Evolutionary conservation across 2,888 invertebrate species (phyloP).

Genomic region (Andricus quercusramuli): DNA sequence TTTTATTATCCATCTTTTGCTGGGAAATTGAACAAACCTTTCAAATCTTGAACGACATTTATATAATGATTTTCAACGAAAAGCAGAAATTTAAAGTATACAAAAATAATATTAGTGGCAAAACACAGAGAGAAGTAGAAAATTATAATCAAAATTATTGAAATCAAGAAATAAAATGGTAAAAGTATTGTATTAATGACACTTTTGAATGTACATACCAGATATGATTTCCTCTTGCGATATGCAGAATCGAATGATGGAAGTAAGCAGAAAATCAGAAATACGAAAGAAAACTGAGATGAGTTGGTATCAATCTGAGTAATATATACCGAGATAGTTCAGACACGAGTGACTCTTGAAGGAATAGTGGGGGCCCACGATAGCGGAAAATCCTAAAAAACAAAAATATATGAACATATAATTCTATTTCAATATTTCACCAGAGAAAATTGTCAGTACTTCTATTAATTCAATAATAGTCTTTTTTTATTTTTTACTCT

Average conservation of each 20-base stretch:
- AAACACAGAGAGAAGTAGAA: not conserved
- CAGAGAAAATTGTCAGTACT: not conserved
- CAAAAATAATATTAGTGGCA: too few species aligned
- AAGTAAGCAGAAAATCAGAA: not conserved
- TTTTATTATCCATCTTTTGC: too few species aligned
- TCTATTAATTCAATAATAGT: not conserved
- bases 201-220: not conserved
- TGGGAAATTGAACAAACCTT: too few species aligned
- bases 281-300: constrained; percentile 34
- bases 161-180: not conserved
- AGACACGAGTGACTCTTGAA: not conserved
- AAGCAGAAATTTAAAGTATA: too few species aligned
- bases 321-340: constrained; percentile 31
- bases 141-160: not conserved
- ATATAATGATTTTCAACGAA: too few species aligned
- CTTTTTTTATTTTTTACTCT: not conserved
- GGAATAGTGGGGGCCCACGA: constrained; percentile 6
- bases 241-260: not conserved
- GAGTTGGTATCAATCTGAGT: constrained; percentile 20
- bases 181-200: not conserved
- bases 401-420: not conserved
- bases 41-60: too few species aligned
- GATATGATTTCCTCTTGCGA: not conserved
- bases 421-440: not conserved
- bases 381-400: constrained; percentile 14